A percentile compares a stretch with the other conserved stretches of the same genome.
phyloP scores from a whole-genome alignment of 1,140 invertebrate genomes.

The Andrena cerasifolii region DNA sequence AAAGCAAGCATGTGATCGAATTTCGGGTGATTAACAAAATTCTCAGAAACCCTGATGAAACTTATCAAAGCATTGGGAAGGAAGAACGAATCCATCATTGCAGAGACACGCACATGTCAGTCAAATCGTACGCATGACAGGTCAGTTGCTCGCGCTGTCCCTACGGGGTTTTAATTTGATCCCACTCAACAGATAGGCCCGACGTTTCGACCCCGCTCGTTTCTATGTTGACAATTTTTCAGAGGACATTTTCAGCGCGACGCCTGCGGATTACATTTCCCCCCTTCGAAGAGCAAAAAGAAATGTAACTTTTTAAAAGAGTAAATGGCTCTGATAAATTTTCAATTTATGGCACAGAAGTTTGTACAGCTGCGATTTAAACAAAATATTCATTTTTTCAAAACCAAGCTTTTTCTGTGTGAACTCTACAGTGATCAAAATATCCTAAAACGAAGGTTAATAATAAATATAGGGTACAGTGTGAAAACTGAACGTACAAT shows the following conservation, averaged over 20 bases:
- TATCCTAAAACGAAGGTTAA: too few relatives aligned
- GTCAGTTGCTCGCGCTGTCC: conserved; percentile 22
- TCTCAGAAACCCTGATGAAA: background rate
- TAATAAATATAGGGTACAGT: too few relatives aligned
- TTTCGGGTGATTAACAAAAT: background rate
- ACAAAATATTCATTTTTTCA: background rate
- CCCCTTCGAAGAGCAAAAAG: background rate
- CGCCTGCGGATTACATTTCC: background rate
- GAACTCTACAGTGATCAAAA: too few relatives aligned
- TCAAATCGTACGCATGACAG: conserved; percentile 33
- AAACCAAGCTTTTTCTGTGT: too few relatives aligned
- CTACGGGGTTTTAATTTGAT: conserved; percentile 65
- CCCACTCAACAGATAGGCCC: conserved; percentile 45
- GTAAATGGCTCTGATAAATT: background rate
- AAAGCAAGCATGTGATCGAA: background rate
- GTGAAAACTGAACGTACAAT: too few relatives aligned
- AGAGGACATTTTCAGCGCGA: background rate
- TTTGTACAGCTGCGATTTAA: too few relatives aligned
- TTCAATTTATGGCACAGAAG: background rate
- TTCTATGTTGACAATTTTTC: conserved; percentile 32
- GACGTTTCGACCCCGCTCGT: conserved; percentile 22
- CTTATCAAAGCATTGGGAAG: conserved; percentile 22
- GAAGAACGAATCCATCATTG: conserved; percentile 62
- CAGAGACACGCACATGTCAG: conserved; percentile 62
- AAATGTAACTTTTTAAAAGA: background rate